A percentile compares a stretch with the other conserved stretches of the same genome.
Conservation (phyloP, 2,113 vertebrate species). For the Gobio gobio region DNA sequence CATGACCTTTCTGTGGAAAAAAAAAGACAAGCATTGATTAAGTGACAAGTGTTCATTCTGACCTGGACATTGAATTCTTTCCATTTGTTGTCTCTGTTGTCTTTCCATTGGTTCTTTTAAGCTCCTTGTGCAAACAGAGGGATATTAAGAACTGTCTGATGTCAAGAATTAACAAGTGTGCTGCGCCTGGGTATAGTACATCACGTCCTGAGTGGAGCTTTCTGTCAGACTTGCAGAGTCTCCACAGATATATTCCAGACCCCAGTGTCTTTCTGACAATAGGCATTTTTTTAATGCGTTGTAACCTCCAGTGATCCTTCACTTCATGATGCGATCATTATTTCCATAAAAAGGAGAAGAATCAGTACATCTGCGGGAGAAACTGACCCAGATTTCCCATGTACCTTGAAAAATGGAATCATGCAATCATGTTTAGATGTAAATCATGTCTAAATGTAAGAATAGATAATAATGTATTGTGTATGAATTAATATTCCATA, state of each 20-base stretch:
- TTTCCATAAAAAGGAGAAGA: slow-evolving; percentile 49
- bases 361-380: slow-evolving; percentile 25
- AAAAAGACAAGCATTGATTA: slow-evolving; percentile 4
- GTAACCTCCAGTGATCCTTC: slow-evolving; percentile 17
- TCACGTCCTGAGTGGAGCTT: slow-evolving; percentile 17
- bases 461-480: not conserved
- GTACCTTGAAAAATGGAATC: slow-evolving; percentile 41
- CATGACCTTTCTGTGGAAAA: not conserved
- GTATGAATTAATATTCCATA: not conserved
- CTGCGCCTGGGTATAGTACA: not conserved
- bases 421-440: slow-evolving; percentile 15
- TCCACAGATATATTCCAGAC: slow-evolving; percentile 15
- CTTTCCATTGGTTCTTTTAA: slow-evolving; percentile 12
- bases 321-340: slow-evolving; percentile 32
- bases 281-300: not conserved
- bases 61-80: slow-evolving; percentile 10
- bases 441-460: not conserved
- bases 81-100: slow-evolving; percentile 22
- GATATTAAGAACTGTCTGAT: not conserved
- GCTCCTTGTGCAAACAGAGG: slow-evolving; percentile 12
- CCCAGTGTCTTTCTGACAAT: not conserved
- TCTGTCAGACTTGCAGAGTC: slow-evolving; percentile 8
- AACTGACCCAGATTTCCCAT: slow-evolving; percentile 7
- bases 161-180: slow-evolving; percentile 30
- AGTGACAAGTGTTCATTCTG: slow-evolving; percentile 2